phyloP scores from a whole-genome alignment of 2,888 invertebrate genomes.

The Heliconius erato region DNA sequence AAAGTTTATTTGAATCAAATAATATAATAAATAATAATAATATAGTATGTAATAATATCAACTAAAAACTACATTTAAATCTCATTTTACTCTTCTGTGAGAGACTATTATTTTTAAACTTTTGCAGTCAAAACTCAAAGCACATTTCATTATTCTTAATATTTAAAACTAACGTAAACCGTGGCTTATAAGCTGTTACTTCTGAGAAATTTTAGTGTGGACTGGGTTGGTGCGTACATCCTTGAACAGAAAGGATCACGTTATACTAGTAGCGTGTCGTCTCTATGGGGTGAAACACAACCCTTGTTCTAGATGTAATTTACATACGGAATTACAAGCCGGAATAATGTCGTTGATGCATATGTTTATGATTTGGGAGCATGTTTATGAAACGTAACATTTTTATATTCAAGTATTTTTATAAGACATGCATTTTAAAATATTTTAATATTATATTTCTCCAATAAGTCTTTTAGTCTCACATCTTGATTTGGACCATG shows the following conservation, averaged over 20 bases:
- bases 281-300: conserved; percentile 75
- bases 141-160: conserved; percentile 67
- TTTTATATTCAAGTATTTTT: conserved; percentile 48
- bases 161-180: conserved; percentile 78
- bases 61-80: too few relatives aligned
- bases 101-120: too few relatives aligned
- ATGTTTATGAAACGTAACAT: conserved; percentile 50
- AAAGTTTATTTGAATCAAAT: too few relatives aligned
- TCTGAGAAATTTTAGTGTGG: conserved; percentile 56
- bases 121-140: background rate
- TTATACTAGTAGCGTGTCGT: conserved; percentile 61
- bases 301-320: conserved; percentile 82
- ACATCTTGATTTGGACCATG: background rate
- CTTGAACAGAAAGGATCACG: conserved; percentile 55
- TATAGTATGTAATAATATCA: too few relatives aligned
- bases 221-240: conserved; percentile 50
- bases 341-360: conserved; percentile 76
- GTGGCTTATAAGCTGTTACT: conserved; percentile 65
- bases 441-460: background rate
- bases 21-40: too few relatives aligned
- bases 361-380: conserved; percentile 68
- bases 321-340: conserved; percentile 83
- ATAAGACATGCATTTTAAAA: background rate
- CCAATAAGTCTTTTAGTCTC: background rate
- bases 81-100: too few relatives aligned